Evolutionary conservation across 1,140 invertebrate species (phyloP).

Genomic region (Brachionus rubens): DNA sequence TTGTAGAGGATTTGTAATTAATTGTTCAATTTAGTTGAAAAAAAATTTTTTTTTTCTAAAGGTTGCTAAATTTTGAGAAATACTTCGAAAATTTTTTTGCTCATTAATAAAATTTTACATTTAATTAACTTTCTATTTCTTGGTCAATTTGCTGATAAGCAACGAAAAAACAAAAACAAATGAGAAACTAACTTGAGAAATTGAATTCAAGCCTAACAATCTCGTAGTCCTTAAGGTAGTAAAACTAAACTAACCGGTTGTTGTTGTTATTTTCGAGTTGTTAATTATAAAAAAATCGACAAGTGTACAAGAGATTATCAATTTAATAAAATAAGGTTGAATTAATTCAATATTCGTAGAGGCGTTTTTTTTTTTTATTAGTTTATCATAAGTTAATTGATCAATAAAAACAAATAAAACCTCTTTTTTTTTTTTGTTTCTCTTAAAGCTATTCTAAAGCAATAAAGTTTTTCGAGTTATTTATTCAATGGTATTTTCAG

Average conservation of each 20-base stretch:
- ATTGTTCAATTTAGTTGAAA: slow-evolving; percentile 24
- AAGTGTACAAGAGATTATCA: slow-evolving; percentile 24
- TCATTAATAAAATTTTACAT: slow-evolving; percentile 33
- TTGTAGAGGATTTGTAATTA: not conserved
- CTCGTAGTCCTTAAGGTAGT: not conserved
- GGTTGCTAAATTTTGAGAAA: too few relatives aligned
- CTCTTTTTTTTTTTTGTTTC: too few relatives aligned
- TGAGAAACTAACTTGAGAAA: not conserved
- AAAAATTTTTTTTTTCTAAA: slow-evolving; percentile 26
- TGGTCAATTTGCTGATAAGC: slow-evolving; percentile 24
- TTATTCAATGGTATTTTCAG: slow-evolving; percentile 23
- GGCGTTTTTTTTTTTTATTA: slow-evolving; percentile 1
- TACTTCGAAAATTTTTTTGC: not conserved
- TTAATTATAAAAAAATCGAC: slow-evolving; percentile 24
- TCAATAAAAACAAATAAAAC: not conserved
- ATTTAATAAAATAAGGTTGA: slow-evolving; percentile 4
- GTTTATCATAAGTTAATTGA: slow-evolving; percentile 13
- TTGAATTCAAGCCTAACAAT: slow-evolving; percentile 11
- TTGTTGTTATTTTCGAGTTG: not conserved
- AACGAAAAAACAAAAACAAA: too few relatives aligned
- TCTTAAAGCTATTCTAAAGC: too few relatives aligned
- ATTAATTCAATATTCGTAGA: not conserved
- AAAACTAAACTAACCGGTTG: slow-evolving; percentile 2
- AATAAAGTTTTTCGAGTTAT: not conserved
- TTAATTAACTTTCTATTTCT: slow-evolving; percentile 34